phyloP scores from a whole-genome alignment of 2,888 invertebrate genomes.

The Lomographa bimaculata region DNA sequence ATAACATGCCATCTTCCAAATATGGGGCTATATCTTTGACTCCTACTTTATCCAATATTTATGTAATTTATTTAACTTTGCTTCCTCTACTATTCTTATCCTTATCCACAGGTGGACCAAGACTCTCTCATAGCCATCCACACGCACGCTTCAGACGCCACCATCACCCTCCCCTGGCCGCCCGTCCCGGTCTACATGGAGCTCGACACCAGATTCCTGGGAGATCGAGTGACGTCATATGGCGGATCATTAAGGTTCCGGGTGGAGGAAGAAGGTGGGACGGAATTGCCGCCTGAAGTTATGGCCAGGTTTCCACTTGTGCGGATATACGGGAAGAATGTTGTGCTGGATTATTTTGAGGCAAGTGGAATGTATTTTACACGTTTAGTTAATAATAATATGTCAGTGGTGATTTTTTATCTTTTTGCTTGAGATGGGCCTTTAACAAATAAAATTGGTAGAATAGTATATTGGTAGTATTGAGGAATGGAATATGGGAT shows the following conservation, averaged over 20 bases:
- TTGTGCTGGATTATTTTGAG: conserved; percentile 90
- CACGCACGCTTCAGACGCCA: conserved; percentile 63
- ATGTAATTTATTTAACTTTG: no score
- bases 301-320: conserved; percentile 89
- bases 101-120: conserved; percentile 61
- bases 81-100: no score
- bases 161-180: conserved; percentile 75
- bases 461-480: no score
- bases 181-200: conserved; percentile 90
- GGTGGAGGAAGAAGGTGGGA: conserved; percentile 86
- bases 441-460: no score
- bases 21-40: no score
- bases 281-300: conserved; percentile 81
- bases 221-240: conserved; percentile 95
- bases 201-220: conserved; percentile 91
- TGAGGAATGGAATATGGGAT: no score
- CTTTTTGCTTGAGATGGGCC: no score
- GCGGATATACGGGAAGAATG: conserved; percentile 89
- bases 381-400: no score
- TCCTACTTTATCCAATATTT: no score
- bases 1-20: no score
- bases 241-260: conserved; percentile 93
- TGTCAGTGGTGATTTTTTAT: no score
- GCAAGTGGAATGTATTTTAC: conserved; percentile 44
- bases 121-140: conserved; percentile 67